phyloP scores from a whole-genome alignment of 1,140 invertebrate genomes.

The Akabosia matsudoensis region DNA sequence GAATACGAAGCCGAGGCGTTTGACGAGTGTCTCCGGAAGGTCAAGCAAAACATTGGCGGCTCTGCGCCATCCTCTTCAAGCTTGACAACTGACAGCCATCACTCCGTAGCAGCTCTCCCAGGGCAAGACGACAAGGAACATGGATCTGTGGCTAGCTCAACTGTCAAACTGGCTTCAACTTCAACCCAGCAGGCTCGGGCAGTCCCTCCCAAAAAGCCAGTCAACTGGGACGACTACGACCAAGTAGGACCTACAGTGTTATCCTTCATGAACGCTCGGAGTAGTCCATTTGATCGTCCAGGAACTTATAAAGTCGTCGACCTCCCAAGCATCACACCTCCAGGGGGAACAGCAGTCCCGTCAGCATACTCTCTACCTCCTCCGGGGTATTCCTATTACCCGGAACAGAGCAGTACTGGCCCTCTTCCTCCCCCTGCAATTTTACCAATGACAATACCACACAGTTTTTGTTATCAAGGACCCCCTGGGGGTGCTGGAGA shows the following conservation, averaged over 20 bases:
- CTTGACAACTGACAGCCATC: no score
- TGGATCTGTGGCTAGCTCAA: not conserved
- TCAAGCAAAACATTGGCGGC: constrained; percentile 16
- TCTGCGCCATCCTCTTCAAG: not conserved
- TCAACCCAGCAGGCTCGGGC: not conserved
- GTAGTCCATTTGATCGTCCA: not conserved
- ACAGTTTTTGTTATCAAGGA: not conserved
- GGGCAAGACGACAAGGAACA: not conserved
- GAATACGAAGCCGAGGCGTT: constrained; percentile 17
- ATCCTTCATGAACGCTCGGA: not conserved
- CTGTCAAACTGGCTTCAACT: not conserved
- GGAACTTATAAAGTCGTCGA: not conserved
- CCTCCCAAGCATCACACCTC: not conserved
- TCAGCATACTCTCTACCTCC: no score
- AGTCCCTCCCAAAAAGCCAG: not conserved
- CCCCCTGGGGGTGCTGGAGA: not conserved
- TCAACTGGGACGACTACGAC: constrained; percentile 1
- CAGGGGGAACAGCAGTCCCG: not conserved
- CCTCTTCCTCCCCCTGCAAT: not conserved
- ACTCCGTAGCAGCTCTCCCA: not conserved
- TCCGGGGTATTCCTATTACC: not conserved
- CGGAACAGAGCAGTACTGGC: not conserved
- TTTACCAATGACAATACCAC: not conserved
- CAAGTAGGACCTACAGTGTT: not conserved
- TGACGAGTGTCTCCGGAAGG: constrained; percentile 20